Evolutionary conservation across 2,888 invertebrate genomes (phyloP).

Genomic region (Leucoptera coffeella): DNA sequence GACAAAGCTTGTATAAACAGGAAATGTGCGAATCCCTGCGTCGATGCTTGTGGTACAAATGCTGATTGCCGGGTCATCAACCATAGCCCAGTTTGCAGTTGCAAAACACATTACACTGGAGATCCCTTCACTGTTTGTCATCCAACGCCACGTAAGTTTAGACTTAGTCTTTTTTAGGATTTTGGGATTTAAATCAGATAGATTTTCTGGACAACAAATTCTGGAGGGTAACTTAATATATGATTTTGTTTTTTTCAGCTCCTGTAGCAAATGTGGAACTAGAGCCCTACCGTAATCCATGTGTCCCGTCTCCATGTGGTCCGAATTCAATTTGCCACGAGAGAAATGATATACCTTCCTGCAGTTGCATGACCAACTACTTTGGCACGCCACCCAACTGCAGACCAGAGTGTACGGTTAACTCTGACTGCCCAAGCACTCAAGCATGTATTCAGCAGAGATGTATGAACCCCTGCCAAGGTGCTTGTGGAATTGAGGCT

Average conservation of each 20-base stretch:
- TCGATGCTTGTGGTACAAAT: slow-evolving; percentile 61
- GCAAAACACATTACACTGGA: slow-evolving; percentile 59
- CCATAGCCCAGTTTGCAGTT: slow-evolving; percentile 74
- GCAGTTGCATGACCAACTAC: slow-evolving; percentile 56
- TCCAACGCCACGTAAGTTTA: slow-evolving; percentile 42
- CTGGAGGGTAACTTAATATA: too few species aligned
- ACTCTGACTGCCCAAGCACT: slow-evolving; percentile 61
- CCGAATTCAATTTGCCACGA: slow-evolving; percentile 62
- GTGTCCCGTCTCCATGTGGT: slow-evolving; percentile 63
- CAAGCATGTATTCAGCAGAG: slow-evolving; percentile 65
- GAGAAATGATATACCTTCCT: slow-evolving; percentile 53
- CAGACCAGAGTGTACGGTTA: slow-evolving; percentile 65
- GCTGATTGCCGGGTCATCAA: slow-evolving; percentile 69
- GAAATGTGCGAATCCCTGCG: slow-evolving; percentile 73
- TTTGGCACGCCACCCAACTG: slow-evolving; percentile 60
- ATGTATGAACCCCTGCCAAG: slow-evolving; percentile 67
- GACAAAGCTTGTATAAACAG: slow-evolving; percentile 70
- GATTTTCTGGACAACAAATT: too few species aligned
- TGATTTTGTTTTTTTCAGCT: slow-evolving; percentile 17
- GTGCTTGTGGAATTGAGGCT: slow-evolving; percentile 60
- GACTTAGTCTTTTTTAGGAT: too few species aligned
- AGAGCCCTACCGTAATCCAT: slow-evolving; percentile 47
- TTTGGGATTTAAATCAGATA: too few species aligned
- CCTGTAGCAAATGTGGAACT: slow-evolving; percentile 35
- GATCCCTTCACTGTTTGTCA: slow-evolving; percentile 59